phyloP scores from a whole-genome alignment of 2,888 invertebrate genomes.

The Orchesellides sinensis region DNA sequence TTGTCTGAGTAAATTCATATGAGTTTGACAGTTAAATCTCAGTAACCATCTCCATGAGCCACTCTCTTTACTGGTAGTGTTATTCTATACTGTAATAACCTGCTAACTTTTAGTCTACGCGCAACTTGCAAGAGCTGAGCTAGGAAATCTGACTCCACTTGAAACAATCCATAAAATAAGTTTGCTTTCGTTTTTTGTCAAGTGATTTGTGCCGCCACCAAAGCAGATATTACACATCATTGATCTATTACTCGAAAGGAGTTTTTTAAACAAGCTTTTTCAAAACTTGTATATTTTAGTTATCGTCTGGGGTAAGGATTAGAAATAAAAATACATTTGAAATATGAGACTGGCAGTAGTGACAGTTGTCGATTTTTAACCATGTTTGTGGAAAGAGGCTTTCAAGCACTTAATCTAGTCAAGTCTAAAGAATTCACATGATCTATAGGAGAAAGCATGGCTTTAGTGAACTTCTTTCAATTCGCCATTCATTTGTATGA shows the following conservation, averaged over 20 bases:
- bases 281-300: not conserved
- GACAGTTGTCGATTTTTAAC: constrained; percentile 2
- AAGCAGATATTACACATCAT: constrained; percentile 64
- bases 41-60: too few relatives aligned
- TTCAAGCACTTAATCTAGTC: too few relatives aligned
- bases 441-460: too few relatives aligned
- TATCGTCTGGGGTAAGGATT: not conserved
- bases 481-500: too few relatives aligned
- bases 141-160: constrained; percentile 70
- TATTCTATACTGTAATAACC: too few relatives aligned
- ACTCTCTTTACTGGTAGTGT: too few relatives aligned
- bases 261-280: constrained; percentile 5
- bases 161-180: constrained; percentile 72
- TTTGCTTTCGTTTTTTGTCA: constrained; percentile 68
- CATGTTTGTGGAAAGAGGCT: constrained; percentile 5
- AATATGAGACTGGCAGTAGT: constrained; percentile 46
- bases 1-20: too few relatives aligned
- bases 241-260: constrained; percentile 43
- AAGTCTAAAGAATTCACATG: too few relatives aligned
- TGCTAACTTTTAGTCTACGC: not conserved
- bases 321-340: constrained; percentile 8
- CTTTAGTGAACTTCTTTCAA: too few relatives aligned
- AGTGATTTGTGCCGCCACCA: constrained; percentile 62
- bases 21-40: too few relatives aligned
- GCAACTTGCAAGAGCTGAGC: constrained; percentile 37